phyloP scores from a whole-genome alignment of 53 echinoderm and acorn worm species.

The Temnopleurus reevesii region DNA sequence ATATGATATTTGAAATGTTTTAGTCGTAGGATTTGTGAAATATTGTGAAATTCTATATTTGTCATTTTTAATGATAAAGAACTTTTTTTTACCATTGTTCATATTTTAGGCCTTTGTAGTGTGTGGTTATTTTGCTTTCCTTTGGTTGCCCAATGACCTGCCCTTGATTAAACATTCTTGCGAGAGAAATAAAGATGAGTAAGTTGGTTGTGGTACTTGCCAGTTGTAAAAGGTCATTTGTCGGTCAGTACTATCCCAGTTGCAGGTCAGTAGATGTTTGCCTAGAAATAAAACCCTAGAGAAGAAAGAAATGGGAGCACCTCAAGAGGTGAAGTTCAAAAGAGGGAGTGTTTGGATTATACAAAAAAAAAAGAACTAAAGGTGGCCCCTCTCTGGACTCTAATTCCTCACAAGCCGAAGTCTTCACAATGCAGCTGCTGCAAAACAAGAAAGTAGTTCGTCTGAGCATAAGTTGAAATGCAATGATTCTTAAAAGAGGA shows the following conservation, averaged over 20 bases:
- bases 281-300: conserved; percentile 17
- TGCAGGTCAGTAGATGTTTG: conserved; percentile 27
- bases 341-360: neutral
- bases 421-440: neutral
- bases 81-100: neutral
- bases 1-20: too few species aligned
- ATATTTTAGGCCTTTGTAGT: neutral
- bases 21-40: too few species aligned
- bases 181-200: neutral
- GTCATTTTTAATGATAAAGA: too few species aligned
- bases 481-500: neutral
- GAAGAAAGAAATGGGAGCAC: conserved; percentile 5
- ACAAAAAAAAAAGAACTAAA: neutral
- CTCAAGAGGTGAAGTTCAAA: conserved; percentile 20
- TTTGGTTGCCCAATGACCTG: neutral
- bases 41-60: too few species aligned
- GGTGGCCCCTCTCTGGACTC: neutral
- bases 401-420: neutral
- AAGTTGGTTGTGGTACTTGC: neutral
- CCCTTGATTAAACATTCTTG: neutral
- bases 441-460: neutral
- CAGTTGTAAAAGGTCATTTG: neutral
- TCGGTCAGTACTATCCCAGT: conserved; percentile 18
- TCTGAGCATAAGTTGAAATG: neutral
- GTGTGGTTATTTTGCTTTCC: neutral